Conservation (phyloP, 2,797 vertebrate genomes). For the Protonibea diacanthus region DNA sequence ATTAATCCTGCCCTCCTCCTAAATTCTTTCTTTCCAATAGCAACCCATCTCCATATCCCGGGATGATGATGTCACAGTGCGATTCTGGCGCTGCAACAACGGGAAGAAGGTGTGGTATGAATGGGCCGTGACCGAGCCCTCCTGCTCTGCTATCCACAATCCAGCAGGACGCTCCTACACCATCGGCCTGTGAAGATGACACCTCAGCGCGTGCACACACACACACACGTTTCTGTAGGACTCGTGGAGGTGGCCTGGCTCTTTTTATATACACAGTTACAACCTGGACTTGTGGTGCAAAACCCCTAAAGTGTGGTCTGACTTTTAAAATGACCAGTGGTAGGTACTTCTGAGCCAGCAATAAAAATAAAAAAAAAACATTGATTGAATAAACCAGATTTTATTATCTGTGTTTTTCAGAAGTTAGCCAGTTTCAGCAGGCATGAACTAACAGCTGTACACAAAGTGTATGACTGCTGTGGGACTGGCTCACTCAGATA, state of each 20-base stretch:
- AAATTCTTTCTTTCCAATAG: slow-evolving; percentile 67
- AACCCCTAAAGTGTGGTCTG: background rate
- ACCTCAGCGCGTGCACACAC: background rate
- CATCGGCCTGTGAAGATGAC: slow-evolving; percentile 87
- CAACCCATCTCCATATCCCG: slow-evolving; percentile 89
- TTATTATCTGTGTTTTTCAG: slow-evolving; percentile 17
- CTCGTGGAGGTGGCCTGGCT: slow-evolving; percentile 4
- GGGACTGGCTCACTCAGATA: slow-evolving; percentile 21
- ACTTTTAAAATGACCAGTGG: slow-evolving; percentile 23
- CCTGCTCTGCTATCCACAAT: slow-evolving; percentile 94
- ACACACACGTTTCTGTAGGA: slow-evolving; percentile 33
- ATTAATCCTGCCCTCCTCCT: background rate
- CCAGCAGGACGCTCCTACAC: slow-evolving; percentile 94
- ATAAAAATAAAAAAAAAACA: slow-evolving; percentile 1
- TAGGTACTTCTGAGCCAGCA: slow-evolving; percentile 15
- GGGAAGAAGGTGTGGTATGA: slow-evolving; percentile 97
- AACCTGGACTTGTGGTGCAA: slow-evolving; percentile 38
- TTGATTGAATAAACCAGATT: slow-evolving; percentile 24
- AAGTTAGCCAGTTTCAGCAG: slow-evolving; percentile 21
- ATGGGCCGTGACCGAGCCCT: slow-evolving; percentile 93
- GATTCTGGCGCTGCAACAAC: slow-evolving; percentile 95
- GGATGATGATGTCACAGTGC: slow-evolving; percentile 87
- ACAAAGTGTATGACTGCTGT: slow-evolving; percentile 40
- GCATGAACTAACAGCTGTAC: slow-evolving; percentile 24
- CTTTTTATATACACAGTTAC: slow-evolving; percentile 27